Percentiles rank a stretch among this genome's conserved stretches.
These are phyloP conservation scores for Actias luna DNA, from an alignment of 2,888 invertebrate species.

Conservation along the genomic window DNA sequence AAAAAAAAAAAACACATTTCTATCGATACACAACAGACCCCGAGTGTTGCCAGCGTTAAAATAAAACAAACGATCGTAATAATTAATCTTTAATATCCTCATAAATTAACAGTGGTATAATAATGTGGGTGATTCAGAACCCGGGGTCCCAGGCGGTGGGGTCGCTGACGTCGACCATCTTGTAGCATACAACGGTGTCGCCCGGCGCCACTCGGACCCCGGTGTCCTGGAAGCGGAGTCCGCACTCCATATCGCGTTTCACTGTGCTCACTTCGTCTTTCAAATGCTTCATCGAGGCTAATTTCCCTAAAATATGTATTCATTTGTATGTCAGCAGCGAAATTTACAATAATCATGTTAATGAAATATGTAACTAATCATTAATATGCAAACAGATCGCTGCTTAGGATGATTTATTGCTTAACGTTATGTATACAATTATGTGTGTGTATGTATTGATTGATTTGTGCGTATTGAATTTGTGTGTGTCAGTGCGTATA, in stretches of 20 bases:
- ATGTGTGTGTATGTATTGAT: too few relatives aligned
- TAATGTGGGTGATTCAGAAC: slow-evolving; percentile 81
- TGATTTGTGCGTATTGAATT: too few relatives aligned
- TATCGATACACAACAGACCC: too few relatives aligned
- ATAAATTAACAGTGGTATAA: background rate
- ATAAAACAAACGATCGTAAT: slow-evolving; percentile 20
- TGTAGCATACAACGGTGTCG: slow-evolving; percentile 90
- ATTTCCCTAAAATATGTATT: slow-evolving; percentile 80
- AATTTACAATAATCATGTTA: too few relatives aligned
- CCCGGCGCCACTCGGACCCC: slow-evolving; percentile 85
- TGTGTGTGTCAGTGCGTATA: too few relatives aligned
- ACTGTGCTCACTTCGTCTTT: slow-evolving; percentile 93
- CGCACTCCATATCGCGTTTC: slow-evolving; percentile 94
- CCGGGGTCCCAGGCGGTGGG: slow-evolving; percentile 93
- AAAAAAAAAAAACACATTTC: too few relatives aligned
- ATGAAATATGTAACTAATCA: too few relatives aligned
- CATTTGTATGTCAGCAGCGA: too few relatives aligned
- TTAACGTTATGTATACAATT: too few relatives aligned
- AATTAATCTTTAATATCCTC: slow-evolving; percentile 24
- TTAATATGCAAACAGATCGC: too few relatives aligned
- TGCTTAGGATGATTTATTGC: too few relatives aligned
- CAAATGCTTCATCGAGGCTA: slow-evolving; percentile 92
- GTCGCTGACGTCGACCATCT: slow-evolving; percentile 83
- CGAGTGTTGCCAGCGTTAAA: too few relatives aligned
- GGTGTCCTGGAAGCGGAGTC: slow-evolving; percentile 87